Base-by-base conservation (phyloP, 2,888 invertebrate species). In the Synergus gifuensis region DNA sequence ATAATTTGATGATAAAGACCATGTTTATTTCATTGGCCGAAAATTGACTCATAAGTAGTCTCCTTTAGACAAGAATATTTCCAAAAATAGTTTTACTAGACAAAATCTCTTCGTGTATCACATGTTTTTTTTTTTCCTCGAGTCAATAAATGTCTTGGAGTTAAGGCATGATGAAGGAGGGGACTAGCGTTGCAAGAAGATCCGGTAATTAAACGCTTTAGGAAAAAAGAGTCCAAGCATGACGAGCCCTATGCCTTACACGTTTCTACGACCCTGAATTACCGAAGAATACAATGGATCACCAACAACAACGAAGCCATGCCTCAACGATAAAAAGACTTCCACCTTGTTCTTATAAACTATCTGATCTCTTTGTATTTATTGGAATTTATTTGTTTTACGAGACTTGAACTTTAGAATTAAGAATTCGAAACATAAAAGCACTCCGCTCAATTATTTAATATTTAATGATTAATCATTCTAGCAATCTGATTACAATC, bases 201-300 rank as follows among this genome's bases (percentile, higher is more conserved):
- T 78, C 81, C 81, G 82, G 82, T 78, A 83, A 83, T 83, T 83
- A 83, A 79, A 83, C 81, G 83, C 79, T 80, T 79, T 79, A 81
- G 78, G 78, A 80, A 79, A 62, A 78, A 60, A 69, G 42, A 81
- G 81, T 62, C 79, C 78, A 81, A 54, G 81, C 83, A 79, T 83
- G 81, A 83, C 83, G 54, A 73, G 11, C 44, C 69, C 49, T 36
- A 69, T 28, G 69, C 16, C 69, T 69, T 54, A 69, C 16, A 49
- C 28, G 73, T 73, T 73, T 73, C 73, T 40, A 40, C 73, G 73
- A 49, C 73, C 73, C 73, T 73, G 73, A 73, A 73, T 73, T 73
- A 73, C 54, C 36, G n/a, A 73, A 54, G 73, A 73, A 54, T 49
- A 73, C 73, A 73, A 73, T 73, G 49, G 49, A 54, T 73, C 36